Evolutionary conservation across 2,888 invertebrate genomes (phyloP).

Genomic region (Ethmia dodecea): DNA sequence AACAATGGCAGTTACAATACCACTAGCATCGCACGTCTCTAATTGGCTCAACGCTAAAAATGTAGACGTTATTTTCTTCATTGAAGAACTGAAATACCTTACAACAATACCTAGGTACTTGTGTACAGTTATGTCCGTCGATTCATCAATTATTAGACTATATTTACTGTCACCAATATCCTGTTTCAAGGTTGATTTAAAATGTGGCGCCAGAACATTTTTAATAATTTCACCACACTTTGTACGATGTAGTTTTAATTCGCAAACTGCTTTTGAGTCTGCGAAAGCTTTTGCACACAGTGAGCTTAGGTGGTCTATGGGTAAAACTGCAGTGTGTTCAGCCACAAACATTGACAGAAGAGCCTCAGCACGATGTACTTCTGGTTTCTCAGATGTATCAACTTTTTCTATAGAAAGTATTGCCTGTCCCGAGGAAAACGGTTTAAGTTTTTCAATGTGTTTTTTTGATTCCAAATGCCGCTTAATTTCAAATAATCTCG

Average conservation of each 20-base stretch:
- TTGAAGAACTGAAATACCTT: slow-evolving; percentile 16
- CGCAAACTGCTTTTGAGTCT: background rate
- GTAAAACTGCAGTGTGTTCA: background rate
- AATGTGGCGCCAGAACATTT: slow-evolving; percentile 15
- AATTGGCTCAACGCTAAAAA: slow-evolving; percentile 9
- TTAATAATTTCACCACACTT: slow-evolving; percentile 17
- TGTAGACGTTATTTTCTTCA: slow-evolving; percentile 13
- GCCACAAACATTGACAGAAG: background rate
- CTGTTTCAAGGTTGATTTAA: slow-evolving; percentile 8
- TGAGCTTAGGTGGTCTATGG: background rate
- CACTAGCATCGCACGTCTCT: background rate
- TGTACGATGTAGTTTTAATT: slow-evolving; percentile 14
- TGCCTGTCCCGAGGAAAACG: background rate
- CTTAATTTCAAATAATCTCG: background rate
- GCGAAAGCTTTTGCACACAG: background rate
- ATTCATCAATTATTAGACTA: slow-evolving; percentile 19
- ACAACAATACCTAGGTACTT: slow-evolving; percentile 15
- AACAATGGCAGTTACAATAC: background rate
- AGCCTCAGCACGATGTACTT: background rate
- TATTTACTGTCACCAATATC: slow-evolving; percentile 12
- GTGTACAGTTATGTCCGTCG: slow-evolving; percentile 15
- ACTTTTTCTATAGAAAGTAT: background rate
- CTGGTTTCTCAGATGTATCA: background rate
- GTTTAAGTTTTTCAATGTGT: background rate
- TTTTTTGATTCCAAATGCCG: background rate